Evolutionary conservation across 37 sponge, comb jelly and placozoan genomes (phyloP), one percentile per base, ranked within the genome.

Genomic region (Geodia barretti): DNA sequence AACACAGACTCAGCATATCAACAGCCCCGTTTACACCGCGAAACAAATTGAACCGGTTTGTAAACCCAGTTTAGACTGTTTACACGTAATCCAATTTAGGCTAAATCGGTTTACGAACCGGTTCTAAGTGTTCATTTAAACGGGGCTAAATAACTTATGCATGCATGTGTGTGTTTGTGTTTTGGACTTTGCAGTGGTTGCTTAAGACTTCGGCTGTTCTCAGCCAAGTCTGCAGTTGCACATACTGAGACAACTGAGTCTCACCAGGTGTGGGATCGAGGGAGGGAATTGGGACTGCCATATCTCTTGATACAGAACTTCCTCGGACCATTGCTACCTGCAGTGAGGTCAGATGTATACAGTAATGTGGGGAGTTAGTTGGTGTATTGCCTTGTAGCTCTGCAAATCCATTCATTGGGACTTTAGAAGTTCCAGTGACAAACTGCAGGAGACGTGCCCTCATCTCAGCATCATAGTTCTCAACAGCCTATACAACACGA

Each of bases 331-430:
- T 96, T 94, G 82, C 95, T 97, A 19, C 98, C 97, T 97, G 79
- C 31, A 79, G 24, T 25, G 34, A n/a, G n/a, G n/a, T n/a, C n/a
- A n/a, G n/a, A n/a, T n/a, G 17, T 21, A 9, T 8, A 21, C 68
- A 26, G 25, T 26, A 28, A 25, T 66, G n/a, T 66, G n/a, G 17
- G 9, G n/a, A 66, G n/a, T 66, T 66, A 28, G 29, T 66, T 66
- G 30, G 47, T 26, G 39, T 20, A 76, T 20, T 64, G 95, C 98
- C 99, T 81, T 98, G 92, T 25, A 98, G 78, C 78, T 98, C 99
- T 28, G 94, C 84, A 79, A 98, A 98, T 8, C 99, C 99, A 79
- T 98, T 98, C 99, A 98, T 98, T 26, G 99, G 99, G 3, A 98
- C 96, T 63, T 94, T 92, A 14, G 99, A 98, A 19, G 99, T 98